Percentiles rank a stretch among this genome's conserved stretches.
These are phyloP conservation scores for Pitangus sulphuratus DNA, from an alignment of 2,797 vertebrate genomes.

Conservation along the genomic window DNA sequence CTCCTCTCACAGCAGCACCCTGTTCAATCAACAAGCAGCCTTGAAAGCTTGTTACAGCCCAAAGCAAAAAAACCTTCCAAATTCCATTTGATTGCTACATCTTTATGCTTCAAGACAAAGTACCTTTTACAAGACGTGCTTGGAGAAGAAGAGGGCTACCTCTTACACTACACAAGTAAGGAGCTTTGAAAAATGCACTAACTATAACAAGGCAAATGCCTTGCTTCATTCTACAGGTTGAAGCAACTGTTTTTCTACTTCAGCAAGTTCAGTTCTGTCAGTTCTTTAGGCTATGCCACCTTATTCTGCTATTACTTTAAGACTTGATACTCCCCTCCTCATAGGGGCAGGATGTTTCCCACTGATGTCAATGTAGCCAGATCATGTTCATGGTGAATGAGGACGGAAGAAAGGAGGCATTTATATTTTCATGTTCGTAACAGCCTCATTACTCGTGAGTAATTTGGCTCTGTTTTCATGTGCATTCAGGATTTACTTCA, in stretches of 20 bases:
- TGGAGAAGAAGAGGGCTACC: neutral
- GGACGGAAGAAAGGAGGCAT: neutral
- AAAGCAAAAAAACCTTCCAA: neutral
- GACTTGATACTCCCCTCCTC: neutral
- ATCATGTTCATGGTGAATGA: neutral
- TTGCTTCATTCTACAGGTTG: neutral
- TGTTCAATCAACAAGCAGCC: neutral
- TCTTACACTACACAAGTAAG: neutral
- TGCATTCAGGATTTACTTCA: neutral
- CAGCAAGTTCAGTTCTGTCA: neutral
- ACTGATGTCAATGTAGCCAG: rapidly evolving
- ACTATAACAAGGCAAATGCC: neutral
- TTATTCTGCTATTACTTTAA: neutral
- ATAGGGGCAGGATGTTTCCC: neutral
- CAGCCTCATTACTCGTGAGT: neutral
- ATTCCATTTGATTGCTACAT: constrained; percentile 19
- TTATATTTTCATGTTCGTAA: neutral
- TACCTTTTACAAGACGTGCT: neutral
- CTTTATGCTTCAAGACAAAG: neutral
- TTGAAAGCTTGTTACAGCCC: neutral
- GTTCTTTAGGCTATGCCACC: neutral
- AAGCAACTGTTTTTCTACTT: neutral
- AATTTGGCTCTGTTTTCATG: neutral
- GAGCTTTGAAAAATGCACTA: neutral
- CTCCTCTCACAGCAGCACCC: neutral